These are phyloP conservation scores for Drosophila diplacantha DNA, from an alignment of 2,888 invertebrate species.

Conservation along the genomic window DNA sequence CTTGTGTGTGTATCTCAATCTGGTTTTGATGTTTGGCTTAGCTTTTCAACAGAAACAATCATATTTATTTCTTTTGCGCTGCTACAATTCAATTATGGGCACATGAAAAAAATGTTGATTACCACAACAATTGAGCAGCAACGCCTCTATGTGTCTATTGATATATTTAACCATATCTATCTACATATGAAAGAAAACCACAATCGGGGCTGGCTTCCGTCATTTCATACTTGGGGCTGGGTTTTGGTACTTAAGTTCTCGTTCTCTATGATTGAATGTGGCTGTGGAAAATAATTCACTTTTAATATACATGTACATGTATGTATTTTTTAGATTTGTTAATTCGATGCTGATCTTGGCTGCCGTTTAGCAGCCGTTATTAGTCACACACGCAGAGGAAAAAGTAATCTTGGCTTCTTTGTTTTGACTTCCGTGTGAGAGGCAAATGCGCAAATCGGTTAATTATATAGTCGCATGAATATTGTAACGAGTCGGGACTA, in stretches of 20 bases:
- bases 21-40: conserved; percentile 47
- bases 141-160: conserved; percentile 49
- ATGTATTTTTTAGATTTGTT: conserved; percentile 27
- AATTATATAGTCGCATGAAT: conserved; percentile 44
- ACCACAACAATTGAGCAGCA: conserved; percentile 54
- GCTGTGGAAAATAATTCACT: conserved; percentile 53
- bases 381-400: conserved; percentile 58
- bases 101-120: conserved; percentile 41
- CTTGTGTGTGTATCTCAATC: conserved; percentile 40
- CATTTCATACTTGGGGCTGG: conserved; percentile 44
- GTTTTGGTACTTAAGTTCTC: conserved; percentile 15
- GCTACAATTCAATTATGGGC: conserved; percentile 66
- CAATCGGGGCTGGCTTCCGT: conserved; percentile 41
- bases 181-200: conserved; percentile 52
- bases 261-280: conserved; percentile 34
- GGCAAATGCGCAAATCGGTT: conserved; percentile 63
- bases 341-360: conserved; percentile 21
- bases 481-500: conserved; percentile 19
- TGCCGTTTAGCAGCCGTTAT: conserved; percentile 60
- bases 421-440: conserved; percentile 51
- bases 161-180: conserved; percentile 23
- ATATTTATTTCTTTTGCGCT: conserved; percentile 15
- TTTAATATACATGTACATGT: conserved; percentile 53
- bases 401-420: conserved; percentile 41
- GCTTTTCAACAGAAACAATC: conserved; percentile 51